Percentiles rank a stretch among this genome's conserved stretches.
phyloP scores from a whole-genome alignment of 2,888 invertebrate species.

The Dasypogon diadema region DNA sequence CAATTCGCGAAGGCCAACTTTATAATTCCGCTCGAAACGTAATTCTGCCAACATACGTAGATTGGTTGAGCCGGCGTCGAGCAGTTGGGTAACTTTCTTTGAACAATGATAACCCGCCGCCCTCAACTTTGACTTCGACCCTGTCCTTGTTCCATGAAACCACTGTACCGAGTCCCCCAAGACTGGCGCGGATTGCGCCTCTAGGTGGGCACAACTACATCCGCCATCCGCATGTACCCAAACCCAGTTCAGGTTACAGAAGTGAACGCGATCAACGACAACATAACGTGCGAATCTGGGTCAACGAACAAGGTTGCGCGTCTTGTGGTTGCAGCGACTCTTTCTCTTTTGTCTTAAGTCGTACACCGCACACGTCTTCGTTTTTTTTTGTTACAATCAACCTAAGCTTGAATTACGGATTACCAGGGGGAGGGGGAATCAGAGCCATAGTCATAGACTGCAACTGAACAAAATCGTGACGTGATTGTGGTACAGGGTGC shows the following conservation, averaged over 20 bases:
- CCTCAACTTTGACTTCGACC: constrained; percentile 50
- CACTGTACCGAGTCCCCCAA: neutral
- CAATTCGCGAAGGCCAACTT: constrained; percentile 59
- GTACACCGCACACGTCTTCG: constrained; percentile 6
- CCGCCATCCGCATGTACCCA: neutral
- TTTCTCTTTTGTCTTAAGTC: constrained; percentile 45
- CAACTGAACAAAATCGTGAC: neutral
- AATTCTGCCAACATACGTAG: neutral
- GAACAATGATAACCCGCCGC: constrained; percentile 15
- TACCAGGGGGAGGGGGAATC: no score
- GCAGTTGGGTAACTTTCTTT: constrained; percentile 53
- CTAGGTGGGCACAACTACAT: neutral
- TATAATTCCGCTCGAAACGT: constrained; percentile 58
- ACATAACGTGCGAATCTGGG: constrained; percentile 36
- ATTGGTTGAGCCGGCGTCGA: neutral
- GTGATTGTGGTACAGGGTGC: neutral
- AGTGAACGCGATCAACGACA: constrained; percentile 30
- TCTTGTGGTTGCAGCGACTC: constrained; percentile 36
- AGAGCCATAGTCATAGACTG: no score
- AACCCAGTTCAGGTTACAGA: constrained; percentile 22
- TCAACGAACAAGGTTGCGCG: constrained; percentile 50
- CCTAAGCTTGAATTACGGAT: no score
- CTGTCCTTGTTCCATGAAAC: constrained; percentile 49
- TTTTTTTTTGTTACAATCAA: neutral
- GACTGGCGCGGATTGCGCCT: neutral